A percentile compares a stretch with the other conserved stretches of the same genome.
Evolutionary conservation across 2,113 vertebrate species (phyloP).

Genomic region (Hystrix brachyura): DNA sequence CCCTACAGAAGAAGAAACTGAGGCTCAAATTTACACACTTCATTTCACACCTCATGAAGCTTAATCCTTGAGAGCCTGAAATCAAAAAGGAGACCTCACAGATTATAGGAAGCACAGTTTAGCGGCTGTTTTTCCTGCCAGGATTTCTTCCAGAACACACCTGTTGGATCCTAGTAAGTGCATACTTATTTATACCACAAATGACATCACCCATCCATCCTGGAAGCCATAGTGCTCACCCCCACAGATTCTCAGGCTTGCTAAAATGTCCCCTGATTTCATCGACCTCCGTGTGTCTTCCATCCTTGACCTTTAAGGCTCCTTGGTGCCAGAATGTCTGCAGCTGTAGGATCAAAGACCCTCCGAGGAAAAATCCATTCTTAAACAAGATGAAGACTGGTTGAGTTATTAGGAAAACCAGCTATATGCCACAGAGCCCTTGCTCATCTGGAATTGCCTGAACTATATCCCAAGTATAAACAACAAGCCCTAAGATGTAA

Average conservation of each 20-base stretch:
- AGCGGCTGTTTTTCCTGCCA: background rate
- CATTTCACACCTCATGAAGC: background rate
- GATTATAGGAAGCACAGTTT: background rate
- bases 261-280: slow-evolving; percentile 72
- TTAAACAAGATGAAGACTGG: slow-evolving; percentile 53
- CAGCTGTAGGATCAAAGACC: slow-evolving; percentile 76
- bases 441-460: slow-evolving; percentile 70
- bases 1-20: background rate
- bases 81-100: background rate
- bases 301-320: slow-evolving; percentile 82
- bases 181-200: slow-evolving; percentile 61
- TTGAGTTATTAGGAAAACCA: slow-evolving; percentile 76
- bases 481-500: slow-evolving; percentile 55
- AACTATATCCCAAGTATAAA: slow-evolving; percentile 71
- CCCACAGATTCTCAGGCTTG: slow-evolving; percentile 1
- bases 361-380: slow-evolving; percentile 60
- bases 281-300: slow-evolving; percentile 57
- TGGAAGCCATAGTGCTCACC: slow-evolving; percentile 8
- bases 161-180: slow-evolving; percentile 28
- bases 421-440: slow-evolving; percentile 42
- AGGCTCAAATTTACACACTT: background rate
- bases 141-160: slow-evolving; percentile 1
- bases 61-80: background rate
- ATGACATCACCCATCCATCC: slow-evolving; percentile 67
- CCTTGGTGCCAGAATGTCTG: slow-evolving; percentile 82